A percentile compares a stretch with the other conserved stretches of the same genome.
phyloP scores from a whole-genome alignment of 2,797 vertebrate species.

The Orestias chungarensis region DNA sequence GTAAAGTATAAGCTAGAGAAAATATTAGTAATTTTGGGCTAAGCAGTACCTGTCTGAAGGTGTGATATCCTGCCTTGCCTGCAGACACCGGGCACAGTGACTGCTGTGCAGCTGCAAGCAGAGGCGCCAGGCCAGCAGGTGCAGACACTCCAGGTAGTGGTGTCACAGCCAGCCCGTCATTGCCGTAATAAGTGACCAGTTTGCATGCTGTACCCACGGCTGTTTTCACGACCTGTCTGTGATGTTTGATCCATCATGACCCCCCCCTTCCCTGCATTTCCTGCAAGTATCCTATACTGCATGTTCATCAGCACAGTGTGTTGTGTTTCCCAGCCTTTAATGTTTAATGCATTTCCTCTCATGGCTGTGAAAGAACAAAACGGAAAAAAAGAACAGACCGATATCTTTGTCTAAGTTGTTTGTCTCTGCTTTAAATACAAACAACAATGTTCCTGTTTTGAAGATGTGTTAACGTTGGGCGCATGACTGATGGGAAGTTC shows the following conservation, averaged over 20 bases:
- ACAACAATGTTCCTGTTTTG: constrained; percentile 17
- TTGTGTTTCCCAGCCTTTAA: constrained; percentile 38
- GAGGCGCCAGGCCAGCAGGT: constrained; percentile 98
- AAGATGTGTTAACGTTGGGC: constrained; percentile 23
- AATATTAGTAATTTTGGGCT: constrained; percentile 6
- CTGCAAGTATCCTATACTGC: constrained; percentile 62
- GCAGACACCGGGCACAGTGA: constrained; percentile 97
- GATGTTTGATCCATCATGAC: constrained; percentile 51
- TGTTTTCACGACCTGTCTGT: constrained; percentile 59
- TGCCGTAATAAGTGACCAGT: constrained; percentile 46
- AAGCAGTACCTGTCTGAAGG: constrained; percentile 44
- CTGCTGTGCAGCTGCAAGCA: constrained; percentile 98
- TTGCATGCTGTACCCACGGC: constrained; percentile 66
- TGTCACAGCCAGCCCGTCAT: constrained; percentile 81
- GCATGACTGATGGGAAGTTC: constrained; percentile 11
- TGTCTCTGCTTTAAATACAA: constrained; percentile 40
- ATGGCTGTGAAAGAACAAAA: constrained; percentile 35
- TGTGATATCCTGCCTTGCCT: constrained; percentile 80
- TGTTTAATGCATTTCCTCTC: constrained; percentile 40
- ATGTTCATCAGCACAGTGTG: constrained; percentile 66
- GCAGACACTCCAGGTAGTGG: constrained; percentile 99
- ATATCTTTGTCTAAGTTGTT: constrained; percentile 21
- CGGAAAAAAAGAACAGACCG: not conserved
- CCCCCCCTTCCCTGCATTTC: constrained; percentile 50
- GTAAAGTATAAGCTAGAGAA: not conserved